phyloP scores from a whole-genome alignment of 1,140 invertebrate species.

The Bombus pascuorum region DNA sequence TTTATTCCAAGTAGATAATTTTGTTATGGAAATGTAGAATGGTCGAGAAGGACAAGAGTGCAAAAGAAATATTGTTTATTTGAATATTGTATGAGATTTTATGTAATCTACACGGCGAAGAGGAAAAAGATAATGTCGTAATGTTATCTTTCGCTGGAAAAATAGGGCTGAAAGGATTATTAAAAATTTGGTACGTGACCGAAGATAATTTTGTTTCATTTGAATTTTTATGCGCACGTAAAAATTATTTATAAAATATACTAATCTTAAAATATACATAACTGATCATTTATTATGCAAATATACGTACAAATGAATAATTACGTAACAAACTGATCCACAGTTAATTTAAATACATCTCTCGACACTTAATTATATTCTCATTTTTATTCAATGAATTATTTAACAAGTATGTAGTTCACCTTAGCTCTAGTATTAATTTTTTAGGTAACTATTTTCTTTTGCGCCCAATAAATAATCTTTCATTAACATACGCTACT shows the following conservation, averaged over 20 bases:
- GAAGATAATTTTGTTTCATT: too few relatives aligned
- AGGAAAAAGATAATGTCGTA: neutral
- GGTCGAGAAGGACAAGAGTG: neutral
- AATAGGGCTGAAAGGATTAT: too few relatives aligned
- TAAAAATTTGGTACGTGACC: too few relatives aligned
- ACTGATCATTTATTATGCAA: neutral
- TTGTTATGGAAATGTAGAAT: neutral
- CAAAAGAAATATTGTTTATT: neutral
- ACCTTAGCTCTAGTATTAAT: neutral
- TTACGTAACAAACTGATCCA: neutral
- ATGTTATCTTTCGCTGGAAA: too few relatives aligned
- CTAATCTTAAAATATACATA: neutral
- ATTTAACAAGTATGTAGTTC: neutral
- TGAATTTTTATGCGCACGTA: too few relatives aligned
- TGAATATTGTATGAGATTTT: neutral
- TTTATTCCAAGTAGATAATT: neutral
- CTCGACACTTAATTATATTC: neutral
- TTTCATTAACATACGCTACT: neutral
- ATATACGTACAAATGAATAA: neutral
- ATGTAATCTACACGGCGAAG: neutral
- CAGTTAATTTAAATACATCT: neutral
- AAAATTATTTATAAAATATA: too few relatives aligned
- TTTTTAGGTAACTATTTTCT: neutral
- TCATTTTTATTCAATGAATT: neutral
- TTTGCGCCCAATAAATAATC: neutral